Evolutionary conservation across 2,797 vertebrate genomes (phyloP).

Genomic region (Buphagus erythrorhynchus): DNA sequence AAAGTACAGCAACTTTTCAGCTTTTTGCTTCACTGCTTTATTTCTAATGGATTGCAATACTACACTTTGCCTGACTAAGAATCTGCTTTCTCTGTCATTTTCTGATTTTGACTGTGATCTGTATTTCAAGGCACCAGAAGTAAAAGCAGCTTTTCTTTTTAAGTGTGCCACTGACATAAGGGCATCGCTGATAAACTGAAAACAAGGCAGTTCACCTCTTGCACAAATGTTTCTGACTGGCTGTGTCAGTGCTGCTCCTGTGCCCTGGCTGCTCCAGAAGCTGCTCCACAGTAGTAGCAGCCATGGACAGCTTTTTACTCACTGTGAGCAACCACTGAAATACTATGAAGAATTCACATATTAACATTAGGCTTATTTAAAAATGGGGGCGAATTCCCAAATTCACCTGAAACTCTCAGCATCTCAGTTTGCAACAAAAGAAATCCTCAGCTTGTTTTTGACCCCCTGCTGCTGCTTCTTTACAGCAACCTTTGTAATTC

Average conservation of each 20-base stretch:
- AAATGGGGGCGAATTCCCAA: neutral
- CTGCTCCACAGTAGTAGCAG: neutral
- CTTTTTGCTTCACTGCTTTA: neutral
- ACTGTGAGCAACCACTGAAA: neutral
- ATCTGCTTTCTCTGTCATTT: neutral
- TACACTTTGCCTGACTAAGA: neutral
- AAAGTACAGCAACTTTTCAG: neutral
- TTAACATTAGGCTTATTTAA: neutral
- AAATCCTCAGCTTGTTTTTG: neutral
- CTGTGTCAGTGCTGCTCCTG: neutral
- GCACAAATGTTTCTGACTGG: neutral
- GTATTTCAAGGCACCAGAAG: neutral
- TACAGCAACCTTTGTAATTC: neutral
- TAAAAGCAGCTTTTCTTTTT: neutral
- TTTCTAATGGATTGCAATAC: neutral
- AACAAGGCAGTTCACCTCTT: neutral
- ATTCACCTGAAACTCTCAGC: neutral
- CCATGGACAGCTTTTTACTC: neutral
- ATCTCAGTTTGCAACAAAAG: neutral
- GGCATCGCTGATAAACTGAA: neutral
- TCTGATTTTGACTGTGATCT: neutral
- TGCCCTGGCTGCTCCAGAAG: neutral
- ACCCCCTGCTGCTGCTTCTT: neutral
- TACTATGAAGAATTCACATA: neutral
- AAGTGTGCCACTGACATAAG: neutral